Percentiles rank a stretch among this genome's conserved stretches.
phyloP scores from a whole-genome alignment of 2,888 invertebrate genomes.

The Plagiodera versicolora region DNA sequence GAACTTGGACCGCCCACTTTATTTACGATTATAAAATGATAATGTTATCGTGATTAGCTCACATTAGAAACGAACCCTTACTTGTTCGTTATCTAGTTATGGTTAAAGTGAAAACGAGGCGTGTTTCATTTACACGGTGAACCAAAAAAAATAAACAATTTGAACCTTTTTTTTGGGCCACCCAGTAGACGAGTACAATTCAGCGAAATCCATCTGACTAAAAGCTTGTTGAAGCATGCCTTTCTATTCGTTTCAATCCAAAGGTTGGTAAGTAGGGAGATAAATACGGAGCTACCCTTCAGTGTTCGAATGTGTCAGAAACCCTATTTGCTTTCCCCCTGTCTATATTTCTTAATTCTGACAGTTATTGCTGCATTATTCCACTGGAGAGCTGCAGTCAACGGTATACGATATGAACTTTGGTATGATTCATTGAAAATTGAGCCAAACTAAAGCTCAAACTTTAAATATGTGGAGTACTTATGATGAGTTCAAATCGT shows the following conservation, averaged over 20 bases:
- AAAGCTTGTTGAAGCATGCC: background rate
- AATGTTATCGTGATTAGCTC: constrained; percentile 6
- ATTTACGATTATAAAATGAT: constrained; percentile 12
- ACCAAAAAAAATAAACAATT: too few species aligned
- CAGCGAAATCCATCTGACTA: background rate
- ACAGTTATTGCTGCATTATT: constrained; percentile 46
- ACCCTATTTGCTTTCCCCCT: constrained; percentile 34
- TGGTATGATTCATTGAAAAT: background rate
- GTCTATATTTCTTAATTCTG: constrained; percentile 47
- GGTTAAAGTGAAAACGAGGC: background rate
- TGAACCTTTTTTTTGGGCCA: too few species aligned
- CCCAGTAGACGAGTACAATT: background rate
- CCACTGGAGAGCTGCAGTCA: constrained; percentile 30
- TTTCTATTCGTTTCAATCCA: background rate
- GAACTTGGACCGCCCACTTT: background rate
- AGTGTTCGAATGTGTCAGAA: constrained; percentile 34
- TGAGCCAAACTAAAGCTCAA: background rate
- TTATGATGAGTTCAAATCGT: too few species aligned
- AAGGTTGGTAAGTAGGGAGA: background rate
- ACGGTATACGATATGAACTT: background rate
- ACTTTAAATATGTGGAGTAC: background rate
- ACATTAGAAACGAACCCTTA: background rate
- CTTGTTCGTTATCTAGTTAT: background rate
- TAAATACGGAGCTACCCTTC: background rate
- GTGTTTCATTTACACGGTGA: too few species aligned